These are phyloP conservation scores for Beris chalybata DNA, from an alignment of 2,888 invertebrate species.

Conservation along the genomic window DNA sequence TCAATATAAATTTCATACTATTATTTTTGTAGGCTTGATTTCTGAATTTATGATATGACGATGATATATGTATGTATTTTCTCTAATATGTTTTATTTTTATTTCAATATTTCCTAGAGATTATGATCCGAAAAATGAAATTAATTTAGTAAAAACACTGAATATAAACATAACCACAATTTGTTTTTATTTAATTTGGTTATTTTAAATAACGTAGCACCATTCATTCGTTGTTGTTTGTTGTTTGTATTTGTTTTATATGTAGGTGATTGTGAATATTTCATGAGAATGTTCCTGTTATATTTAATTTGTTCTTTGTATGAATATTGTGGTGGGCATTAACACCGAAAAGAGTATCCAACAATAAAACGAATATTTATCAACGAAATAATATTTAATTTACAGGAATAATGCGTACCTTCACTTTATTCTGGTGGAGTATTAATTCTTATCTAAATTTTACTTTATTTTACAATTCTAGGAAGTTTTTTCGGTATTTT, in stretches of 20 bases:
- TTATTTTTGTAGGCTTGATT: neutral
- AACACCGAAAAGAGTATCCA: too few relatives aligned
- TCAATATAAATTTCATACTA: neutral
- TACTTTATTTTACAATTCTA: conserved; percentile 27
- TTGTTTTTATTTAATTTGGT: conserved; percentile 28
- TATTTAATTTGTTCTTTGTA: too few relatives aligned
- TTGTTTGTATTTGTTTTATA: conserved; percentile 16
- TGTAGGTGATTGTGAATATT: too few relatives aligned
- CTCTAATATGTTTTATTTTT: too few relatives aligned
- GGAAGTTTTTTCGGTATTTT: neutral
- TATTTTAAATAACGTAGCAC: conserved; percentile 39
- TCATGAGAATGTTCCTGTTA: too few relatives aligned
- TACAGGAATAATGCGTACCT: too few relatives aligned
- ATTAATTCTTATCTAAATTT: conserved; percentile 33
- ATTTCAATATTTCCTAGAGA: too few relatives aligned
- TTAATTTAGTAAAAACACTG: neutral
- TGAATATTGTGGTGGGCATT: too few relatives aligned
- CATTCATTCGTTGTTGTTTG: conserved; percentile 42
- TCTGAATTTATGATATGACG: conserved; percentile 8
- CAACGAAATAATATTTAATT: too few relatives aligned
- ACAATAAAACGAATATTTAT: too few relatives aligned
- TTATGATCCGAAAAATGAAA: too few relatives aligned
- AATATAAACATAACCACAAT: conserved; percentile 1
- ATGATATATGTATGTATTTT: neutral
- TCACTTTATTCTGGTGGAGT: neutral